phyloP scores from a whole-genome alignment of 2,797 vertebrate species.

The Arrhamphus sclerolepis region DNA sequence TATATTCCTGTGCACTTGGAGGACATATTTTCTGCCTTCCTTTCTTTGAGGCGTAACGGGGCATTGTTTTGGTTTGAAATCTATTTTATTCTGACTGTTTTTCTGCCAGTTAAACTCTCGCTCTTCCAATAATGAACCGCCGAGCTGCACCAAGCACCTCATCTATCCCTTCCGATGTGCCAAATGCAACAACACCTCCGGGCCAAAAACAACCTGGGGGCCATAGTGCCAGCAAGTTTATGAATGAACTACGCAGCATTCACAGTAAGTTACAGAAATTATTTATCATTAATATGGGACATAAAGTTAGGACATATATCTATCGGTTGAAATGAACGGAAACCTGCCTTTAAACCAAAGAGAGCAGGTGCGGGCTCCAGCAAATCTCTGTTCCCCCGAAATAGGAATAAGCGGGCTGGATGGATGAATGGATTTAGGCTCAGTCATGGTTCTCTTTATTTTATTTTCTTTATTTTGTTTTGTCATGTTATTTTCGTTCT shows the following conservation, averaged over 20 bases:
- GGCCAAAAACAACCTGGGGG: conserved; percentile 42
- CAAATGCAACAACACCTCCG: conserved; percentile 42
- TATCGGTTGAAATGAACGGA: too few relatives aligned
- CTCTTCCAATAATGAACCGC: conserved; percentile 56
- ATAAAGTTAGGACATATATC: too few relatives aligned
- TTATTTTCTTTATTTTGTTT: too few relatives aligned
- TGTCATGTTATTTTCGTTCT: too few relatives aligned
- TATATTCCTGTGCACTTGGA: conserved; percentile 1
- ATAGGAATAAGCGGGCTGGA: too few relatives aligned
- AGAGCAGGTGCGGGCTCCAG: too few relatives aligned
- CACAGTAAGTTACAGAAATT: conserved; percentile 68
- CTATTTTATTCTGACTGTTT: conserved; percentile 10
- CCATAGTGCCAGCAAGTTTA: conserved; percentile 68
- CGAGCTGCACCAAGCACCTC: conserved; percentile 31
- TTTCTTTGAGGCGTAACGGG: conserved; percentile 5
- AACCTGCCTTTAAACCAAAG: too few relatives aligned
- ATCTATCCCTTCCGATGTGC: conserved; percentile 7
- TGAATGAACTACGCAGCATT: conserved; percentile 68
- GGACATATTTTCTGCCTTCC: conserved; percentile 14
- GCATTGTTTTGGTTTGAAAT: not conserved
- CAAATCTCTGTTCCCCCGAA: too few relatives aligned
- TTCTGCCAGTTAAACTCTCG: conserved; percentile 26
- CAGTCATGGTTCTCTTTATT: too few relatives aligned
- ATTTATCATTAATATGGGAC: not conserved
- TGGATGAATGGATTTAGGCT: too few relatives aligned